Base-by-base conservation (phyloP, 1,140 invertebrate species). In the Saccostrea glomerata region DNA sequence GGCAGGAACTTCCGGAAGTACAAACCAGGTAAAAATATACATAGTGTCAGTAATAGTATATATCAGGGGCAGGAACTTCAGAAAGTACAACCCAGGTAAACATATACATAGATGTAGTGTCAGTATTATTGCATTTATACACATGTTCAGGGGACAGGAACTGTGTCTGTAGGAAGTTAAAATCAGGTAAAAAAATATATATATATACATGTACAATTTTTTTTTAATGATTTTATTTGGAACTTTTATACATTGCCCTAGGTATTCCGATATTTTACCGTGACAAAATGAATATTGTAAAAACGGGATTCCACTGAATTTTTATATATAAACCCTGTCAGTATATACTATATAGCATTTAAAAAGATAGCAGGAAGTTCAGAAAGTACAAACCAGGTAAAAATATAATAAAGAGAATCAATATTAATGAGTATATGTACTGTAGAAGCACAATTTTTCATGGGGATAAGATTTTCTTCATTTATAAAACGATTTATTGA, bases 11-110 rank as follows among this genome's bases (percentile, higher is more conserved):
- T 36, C 23, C 9, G 70, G 13, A 73, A 73, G 15, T 73, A 36
- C 55, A 87, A 83, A 40, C 86, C 77, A 87, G 77, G 70, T 86
- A 40, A 36, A 36, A n/a, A 77, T 73, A 70, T 63, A 30, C n/a
- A 20, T 73, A 66, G 63, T 63, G 58, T 63, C 17, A n/a, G 58
- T 63, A 20, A 20, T 20, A 20, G n/a, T 5, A n/a, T 63, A 20
- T 20, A 63, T n/a, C 1, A 2, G 13, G n/a, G 6, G 23, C 23
- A 73, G n/a, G 23, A 25, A 73, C 25, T 11, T 36, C 11, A 11
- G 23, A 6, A 73, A 13, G 15, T 73, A 12, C 55, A 87, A 83
- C 15, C 86, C 70, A 73, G 25, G 25, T 73, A 73, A 73, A 73
- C 2, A 30, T 30, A 73, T 12, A 30, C 25, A 25, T 73, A 23